Evolutionary conservation across 2,113 vertebrate species (phyloP).

Genomic region (Callaeas wilsoni): DNA sequence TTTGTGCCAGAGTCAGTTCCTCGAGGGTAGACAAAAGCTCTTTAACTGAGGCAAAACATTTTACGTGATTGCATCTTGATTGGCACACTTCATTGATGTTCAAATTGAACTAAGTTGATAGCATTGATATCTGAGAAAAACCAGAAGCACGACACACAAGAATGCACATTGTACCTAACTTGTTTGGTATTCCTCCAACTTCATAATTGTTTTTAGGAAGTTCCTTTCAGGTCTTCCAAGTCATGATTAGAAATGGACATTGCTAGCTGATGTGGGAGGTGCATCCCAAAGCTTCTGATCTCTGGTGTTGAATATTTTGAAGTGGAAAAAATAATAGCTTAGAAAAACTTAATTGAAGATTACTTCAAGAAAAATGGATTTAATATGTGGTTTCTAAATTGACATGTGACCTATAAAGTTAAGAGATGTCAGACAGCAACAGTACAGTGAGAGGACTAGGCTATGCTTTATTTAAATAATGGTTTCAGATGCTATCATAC

Average conservation of each 20-base stretch:
- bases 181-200: not conserved
- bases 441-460: not conserved
- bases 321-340: constrained; percentile 19
- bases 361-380: constrained; percentile 5
- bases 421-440: not conserved
- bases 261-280: not conserved
- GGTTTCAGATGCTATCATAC: not conserved
- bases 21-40: not conserved
- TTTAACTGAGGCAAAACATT: not conserved
- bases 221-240: constrained; percentile 24
- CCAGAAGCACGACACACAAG: not conserved
- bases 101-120: not conserved
- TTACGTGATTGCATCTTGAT: not conserved
- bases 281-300: constrained; percentile 17
- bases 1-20: not conserved
- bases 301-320: constrained; percentile 21
- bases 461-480: not conserved
- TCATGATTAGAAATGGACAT: not conserved
- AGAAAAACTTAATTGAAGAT: constrained; percentile 6
- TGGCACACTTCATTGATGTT: not conserved
- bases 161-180: not conserved
- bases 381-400: constrained; percentile 3
- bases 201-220: not conserved
- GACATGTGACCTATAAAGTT: not conserved
- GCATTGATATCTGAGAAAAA: not conserved